Percentiles rank a stretch among this genome's conserved stretches.
Evolutionary conservation across 2,888 invertebrate genomes (phyloP).

Genomic region (Mantis religiosa): DNA sequence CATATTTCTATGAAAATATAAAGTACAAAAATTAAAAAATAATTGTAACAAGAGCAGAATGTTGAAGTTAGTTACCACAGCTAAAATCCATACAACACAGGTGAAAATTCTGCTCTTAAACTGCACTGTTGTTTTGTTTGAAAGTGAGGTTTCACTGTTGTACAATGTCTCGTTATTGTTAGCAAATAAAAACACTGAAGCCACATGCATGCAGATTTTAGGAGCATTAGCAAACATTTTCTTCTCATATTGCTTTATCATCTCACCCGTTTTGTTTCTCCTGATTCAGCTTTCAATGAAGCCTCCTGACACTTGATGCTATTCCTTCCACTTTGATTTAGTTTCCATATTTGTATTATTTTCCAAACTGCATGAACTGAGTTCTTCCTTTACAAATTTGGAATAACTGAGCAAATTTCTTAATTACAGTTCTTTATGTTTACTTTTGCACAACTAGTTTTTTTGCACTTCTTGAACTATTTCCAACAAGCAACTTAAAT

Average conservation of each 20-base stretch:
- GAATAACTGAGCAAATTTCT: not conserved
- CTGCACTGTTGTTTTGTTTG: not conserved
- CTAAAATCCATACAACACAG: not conserved
- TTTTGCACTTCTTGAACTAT: no score
- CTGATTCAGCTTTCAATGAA: slow-evolving; percentile 12
- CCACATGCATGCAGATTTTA: slow-evolving; percentile 10
- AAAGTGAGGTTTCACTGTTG: not conserved
- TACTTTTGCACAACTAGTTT: no score
- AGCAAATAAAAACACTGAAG: not conserved
- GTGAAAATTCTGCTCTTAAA: not conserved
- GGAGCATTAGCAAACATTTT: slow-evolving; percentile 6
- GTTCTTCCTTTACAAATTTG: not conserved
- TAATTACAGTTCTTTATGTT: not conserved
- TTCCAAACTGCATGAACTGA: not conserved
- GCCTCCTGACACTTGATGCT: slow-evolving; percentile 1
- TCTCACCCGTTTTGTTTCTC: slow-evolving; percentile 14
- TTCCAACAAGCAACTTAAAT: no score
- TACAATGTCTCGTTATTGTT: not conserved
- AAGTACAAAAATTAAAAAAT: not conserved
- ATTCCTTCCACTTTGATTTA: not conserved
- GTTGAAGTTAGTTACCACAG: not conserved
- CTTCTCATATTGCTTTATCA: slow-evolving; percentile 3
- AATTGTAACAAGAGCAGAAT: not conserved
- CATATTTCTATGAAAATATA: not conserved
- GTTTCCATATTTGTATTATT: not conserved